phyloP scores from a whole-genome alignment of 2,888 invertebrate genomes.

The Drosophila anomelani region DNA sequence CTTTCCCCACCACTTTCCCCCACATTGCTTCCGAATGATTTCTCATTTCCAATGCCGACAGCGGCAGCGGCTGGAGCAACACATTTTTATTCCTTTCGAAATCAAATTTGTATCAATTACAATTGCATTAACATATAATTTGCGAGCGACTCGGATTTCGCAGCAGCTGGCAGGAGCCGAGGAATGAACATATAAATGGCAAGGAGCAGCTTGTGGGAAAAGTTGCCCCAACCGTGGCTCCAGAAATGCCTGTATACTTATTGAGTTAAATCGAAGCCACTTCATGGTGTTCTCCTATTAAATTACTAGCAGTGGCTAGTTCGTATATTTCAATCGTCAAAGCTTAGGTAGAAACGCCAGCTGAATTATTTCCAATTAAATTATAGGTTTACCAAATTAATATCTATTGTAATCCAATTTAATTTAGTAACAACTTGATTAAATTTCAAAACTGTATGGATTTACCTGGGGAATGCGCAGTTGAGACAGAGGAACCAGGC shows the following conservation, averaged over 20 bases:
- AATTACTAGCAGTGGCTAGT: not conserved
- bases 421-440: not conserved
- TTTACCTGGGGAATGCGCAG: not conserved
- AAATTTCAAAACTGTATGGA: not conserved
- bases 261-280: constrained; percentile 14
- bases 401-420: not conserved
- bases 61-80: constrained; percentile 44
- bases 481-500: not conserved
- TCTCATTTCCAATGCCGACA: constrained; percentile 69
- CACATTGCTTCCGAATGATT: constrained; percentile 63
- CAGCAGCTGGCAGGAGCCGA: constrained; percentile 44
- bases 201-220: not conserved
- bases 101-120: constrained; percentile 82
- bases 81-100: constrained; percentile 63
- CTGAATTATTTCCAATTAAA: constrained; percentile 19
- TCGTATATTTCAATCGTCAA: not conserved
- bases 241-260: constrained; percentile 2
- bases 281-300: not conserved
- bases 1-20: constrained; percentile 5
- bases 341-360: not conserved
- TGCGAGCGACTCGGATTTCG: constrained; percentile 64
- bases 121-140: constrained; percentile 80
- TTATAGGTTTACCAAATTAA: not conserved
- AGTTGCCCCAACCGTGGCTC: not conserved
- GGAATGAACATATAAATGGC: constrained; percentile 58